Conservation (phyloP, 1,140 invertebrate genomes). For the Dendrolimus punctatus region DNA sequence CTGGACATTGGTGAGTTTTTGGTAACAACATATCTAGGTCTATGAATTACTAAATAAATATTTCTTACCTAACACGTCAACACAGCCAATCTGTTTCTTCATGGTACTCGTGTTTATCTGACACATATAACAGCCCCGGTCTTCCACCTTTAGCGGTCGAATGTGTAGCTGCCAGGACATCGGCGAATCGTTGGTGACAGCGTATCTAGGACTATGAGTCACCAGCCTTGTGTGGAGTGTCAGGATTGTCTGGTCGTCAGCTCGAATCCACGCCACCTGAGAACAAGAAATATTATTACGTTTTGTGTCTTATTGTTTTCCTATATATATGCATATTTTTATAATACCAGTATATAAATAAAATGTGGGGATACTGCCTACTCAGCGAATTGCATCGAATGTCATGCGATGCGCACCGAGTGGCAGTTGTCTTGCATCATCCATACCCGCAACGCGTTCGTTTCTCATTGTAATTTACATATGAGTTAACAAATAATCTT, state of each 20-base stretch:
- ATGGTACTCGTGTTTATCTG: constrained; percentile 92
- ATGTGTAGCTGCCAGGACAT: constrained; percentile 86
- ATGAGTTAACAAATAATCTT: too few relatives aligned
- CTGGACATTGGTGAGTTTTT: too few relatives aligned
- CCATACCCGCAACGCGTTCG: too few relatives aligned
- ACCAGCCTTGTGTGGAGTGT: constrained; percentile 89
- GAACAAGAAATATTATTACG: constrained; percentile 5
- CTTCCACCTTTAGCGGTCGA: constrained; percentile 79
- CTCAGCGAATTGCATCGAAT: too few relatives aligned
- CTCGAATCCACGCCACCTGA: constrained; percentile 93
- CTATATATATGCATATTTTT: too few relatives aligned
- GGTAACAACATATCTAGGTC: background rate
- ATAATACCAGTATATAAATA: too few relatives aligned
- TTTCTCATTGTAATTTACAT: too few relatives aligned
- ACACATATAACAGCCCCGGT: constrained; percentile 88
- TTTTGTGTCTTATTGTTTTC: too few relatives aligned
- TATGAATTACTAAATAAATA: background rate
- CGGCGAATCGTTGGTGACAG: constrained; percentile 83
- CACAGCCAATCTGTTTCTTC: constrained; percentile 90
- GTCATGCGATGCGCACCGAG: too few relatives aligned
- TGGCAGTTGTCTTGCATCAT: too few relatives aligned
- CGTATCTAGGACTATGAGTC: constrained; percentile 89
- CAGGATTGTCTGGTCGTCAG: constrained; percentile 90
- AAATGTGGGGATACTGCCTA: too few relatives aligned
- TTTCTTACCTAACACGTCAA: constrained; percentile 87